Evolutionary conservation across 2,113 vertebrate genomes (phyloP).

Genomic region (Mobula hypostoma): DNA sequence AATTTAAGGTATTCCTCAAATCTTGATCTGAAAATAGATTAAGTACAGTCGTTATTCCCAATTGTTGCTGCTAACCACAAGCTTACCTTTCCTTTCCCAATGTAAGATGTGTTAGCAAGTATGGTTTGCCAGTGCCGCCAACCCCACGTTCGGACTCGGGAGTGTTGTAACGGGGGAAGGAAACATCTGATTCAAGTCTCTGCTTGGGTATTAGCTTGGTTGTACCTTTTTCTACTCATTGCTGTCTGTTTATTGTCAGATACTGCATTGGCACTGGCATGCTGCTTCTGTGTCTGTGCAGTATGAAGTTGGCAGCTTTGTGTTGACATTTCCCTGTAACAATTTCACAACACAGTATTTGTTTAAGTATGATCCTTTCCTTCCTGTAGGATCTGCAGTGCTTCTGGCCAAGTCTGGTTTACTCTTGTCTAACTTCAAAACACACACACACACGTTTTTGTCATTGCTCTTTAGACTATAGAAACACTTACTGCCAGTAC

Average conservation of each 20-base stretch:
- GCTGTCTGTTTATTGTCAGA: conserved; percentile 20
- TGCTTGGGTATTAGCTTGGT: not conserved
- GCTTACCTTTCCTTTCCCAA: not conserved
- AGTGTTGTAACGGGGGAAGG: not conserved
- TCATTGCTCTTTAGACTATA: not conserved
- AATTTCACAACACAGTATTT: not conserved
- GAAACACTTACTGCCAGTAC: not conserved
- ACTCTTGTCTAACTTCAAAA: not conserved
- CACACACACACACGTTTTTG: no score
- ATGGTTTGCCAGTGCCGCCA: not conserved
- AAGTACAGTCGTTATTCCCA: not conserved
- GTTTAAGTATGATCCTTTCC: not conserved
- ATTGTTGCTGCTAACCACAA: not conserved
- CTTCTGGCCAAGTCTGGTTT: not conserved
- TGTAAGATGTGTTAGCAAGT: not conserved
- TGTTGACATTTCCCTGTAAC: conserved; percentile 3
- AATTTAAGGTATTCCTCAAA: not conserved
- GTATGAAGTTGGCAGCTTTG: not conserved
- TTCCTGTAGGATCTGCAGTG: not conserved
- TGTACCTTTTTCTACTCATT: not conserved
- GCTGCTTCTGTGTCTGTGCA: not conserved
- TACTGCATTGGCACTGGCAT: not conserved
- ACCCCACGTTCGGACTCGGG: not conserved
- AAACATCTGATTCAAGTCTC: not conserved
- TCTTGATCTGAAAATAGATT: conserved; percentile 2